Evolutionary conservation across 1,140 invertebrate species (phyloP), one percentile per base, ranked within the genome.

Genomic region (Plutomurus gul): DNA sequence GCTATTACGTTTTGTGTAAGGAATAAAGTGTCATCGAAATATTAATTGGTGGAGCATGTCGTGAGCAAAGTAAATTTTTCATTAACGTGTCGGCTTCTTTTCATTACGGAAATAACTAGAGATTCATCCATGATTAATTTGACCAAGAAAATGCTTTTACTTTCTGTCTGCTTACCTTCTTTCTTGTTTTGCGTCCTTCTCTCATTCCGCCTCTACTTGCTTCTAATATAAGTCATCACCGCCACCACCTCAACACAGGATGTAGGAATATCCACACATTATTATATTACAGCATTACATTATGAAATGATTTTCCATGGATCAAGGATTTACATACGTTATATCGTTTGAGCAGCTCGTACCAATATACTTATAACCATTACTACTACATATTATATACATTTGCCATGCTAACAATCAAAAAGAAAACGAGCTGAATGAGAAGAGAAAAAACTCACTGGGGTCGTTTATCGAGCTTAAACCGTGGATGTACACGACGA

Each of bases 41-140:
- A 81, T 81, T 81, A 81, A 81, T 81, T 81, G 80, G 76, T 78
- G 39, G 60, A 76, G 75, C 51, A 78, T 81, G 74, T 78, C 80
- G 80, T 81, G 80, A 78, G 76, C 72, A 75, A 40, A 78, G 70
- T 70, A 78, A 81, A 81, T 81, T 81, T 81, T 81, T 81, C 80
- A 78, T 78, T 78, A 81, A 40, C 37, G 33, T 46, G 71, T 78
- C 76, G 73, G 78, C 78, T 51, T 75, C 78, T 80, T 80, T 80
- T 79, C 78, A 80, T 80, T 76, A 80, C 40, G 74, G 56, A 80
- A 80, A 80, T 80, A 76, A 73, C 78, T 80, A 60, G 49, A 80
- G 56, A 80, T 75, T 70, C 78, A 76, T 76, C 27, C 73, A 80
- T 76, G 73, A 80, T 80, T 80, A 80, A 80, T 80, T 79, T 80